Base-by-base conservation (phyloP, 53 echinoderm and acorn worm genomes). In the Temnopleurus reevesii region DNA sequence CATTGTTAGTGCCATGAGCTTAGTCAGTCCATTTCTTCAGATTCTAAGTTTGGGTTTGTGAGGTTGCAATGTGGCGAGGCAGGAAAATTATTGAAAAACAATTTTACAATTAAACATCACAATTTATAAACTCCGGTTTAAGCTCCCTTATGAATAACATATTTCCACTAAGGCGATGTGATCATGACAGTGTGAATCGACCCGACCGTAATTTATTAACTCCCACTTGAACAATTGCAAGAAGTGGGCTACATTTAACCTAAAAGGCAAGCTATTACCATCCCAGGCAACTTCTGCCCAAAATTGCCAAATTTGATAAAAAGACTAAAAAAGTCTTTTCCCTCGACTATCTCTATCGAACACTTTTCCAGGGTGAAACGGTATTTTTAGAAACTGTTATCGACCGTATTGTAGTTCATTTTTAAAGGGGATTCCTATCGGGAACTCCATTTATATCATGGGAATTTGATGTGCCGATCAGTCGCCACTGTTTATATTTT, bases 381-480 rank as follows among this genome's bases (percentile, higher is more conserved):
- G 77, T 77, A 77, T 77, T 77, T 77, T 77, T 77, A 77, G 77
- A n/a, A n/a, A 45, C 8, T 77, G 12, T 21, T 77, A 77, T 77
- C 44, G 77, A 77, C 77, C 45, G 34, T 45, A 12, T 45, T 77
- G 34, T 63, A 63, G 63, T 17, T 63, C 27, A 26, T n/a, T 58
- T n/a, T 63, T 63, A 63, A 31, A 63, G 63, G 63, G 33, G 63
- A 15, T 31, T 63, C 34, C 17, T 59, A 12, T 9, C 9, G 63
- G 35, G 63, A 34, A 63, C 63, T 30, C 63, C 63, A 63, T 63
- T 63, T 63, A 63, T 31, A 63, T 30, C 34, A 34, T 12, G n/a
- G n/a, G 3, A 12, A 4, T 30, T 34, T 63, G 63, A 63, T 63
- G 34, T 31, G 33, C 2, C 5, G 35, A 33, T 17, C 63, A 63